Base-by-base conservation (phyloP, 2,797 vertebrate genomes). In the Chaetodon trifasciatus region DNA sequence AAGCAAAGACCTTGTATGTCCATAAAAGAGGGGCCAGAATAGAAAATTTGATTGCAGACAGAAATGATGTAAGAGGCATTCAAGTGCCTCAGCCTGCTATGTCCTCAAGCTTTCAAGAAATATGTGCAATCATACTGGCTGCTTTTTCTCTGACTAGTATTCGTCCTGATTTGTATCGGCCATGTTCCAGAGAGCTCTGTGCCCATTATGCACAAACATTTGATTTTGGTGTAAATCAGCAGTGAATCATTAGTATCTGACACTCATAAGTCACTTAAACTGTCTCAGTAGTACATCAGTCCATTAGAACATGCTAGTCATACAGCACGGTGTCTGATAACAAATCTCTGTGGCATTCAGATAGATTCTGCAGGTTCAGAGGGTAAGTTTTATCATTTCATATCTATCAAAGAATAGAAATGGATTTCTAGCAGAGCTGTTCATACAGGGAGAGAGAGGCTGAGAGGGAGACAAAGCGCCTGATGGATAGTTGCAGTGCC, bases 41-140 rank as follows among this genome's bases (percentile, higher is more conserved):
- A 80, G 78, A 85, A 60, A 56, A 71, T 87, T 69, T 91, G 82
- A 87, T 89, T 85, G 81, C 74, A 56, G 73, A 40, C 42, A 49
- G 69, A 81, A 74, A 60, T 62, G n/a, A 50, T 62, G 28, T 80
- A 28, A 55, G 79, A 79, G 86, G 24, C 19, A 0, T 68, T 81
- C 44, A 70, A 80, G 69, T 71, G 70, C 55, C 44, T 78, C 63
- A 5, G 24, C 49, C 74, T 60, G 78, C 77, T 61, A 71, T 69
- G 79, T 77, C 64, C 19, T 49, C 10, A 0, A 77, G 65, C 49
- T 16, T 60, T 83, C 23, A 44, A 67, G 40, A 78, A 60, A 58
- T 68, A 7, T 44, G 42, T 70, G 44, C 58, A 49, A 28, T 23
- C 64, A 19, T 8, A 21, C 53, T 17, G 32, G 8, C 28, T 6